Evolutionary conservation across 2,797 vertebrate genomes (phyloP), one percentile per base, ranked within the genome.

Genomic region (Hydrocynus forskahlii): DNA sequence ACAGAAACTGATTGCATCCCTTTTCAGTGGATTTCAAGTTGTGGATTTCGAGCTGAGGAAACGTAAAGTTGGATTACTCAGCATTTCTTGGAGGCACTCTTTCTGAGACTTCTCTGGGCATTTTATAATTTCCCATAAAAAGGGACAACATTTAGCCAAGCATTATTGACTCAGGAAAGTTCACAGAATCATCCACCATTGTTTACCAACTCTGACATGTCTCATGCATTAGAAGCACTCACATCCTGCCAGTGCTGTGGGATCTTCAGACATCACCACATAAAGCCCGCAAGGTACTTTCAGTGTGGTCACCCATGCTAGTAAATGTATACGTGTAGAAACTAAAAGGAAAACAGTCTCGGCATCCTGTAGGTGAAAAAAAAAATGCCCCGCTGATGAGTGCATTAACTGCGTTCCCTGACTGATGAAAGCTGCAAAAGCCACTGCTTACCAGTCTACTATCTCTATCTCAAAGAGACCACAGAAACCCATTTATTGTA

Each of bases 231-330:
- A 63, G 79, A 83, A 78, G 76, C 55, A 78, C 40, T 83, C 76
- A 77, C 67, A 75, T 83, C 85, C 85, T 85, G 81, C 78, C 82
- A 82, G 57, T 57, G 77, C 76, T 86, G 84, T 78, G 81, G 83
- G 76, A 85, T 86, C 68, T 76, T 85, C 70, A 81, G 57, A 81
- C 76, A 59, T 76, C 68, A 84, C 86, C 83, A 68, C 86, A 85
- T 68, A 50, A 72, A 88, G 59, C 76, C 88, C 87, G 85, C 86
- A 89, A 84, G 87, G 89, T 92, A 88, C 87, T 93, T 93, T 90
- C 76, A 80, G 29, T 89, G 89, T 89, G 88, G 86, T 90, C 83
- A 86, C 62, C 19, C 75, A 76, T 86, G 82, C 81, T 82, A 82
- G 83, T 54, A 84, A 84, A 85, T 82, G 68, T 83, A 71, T 67